Evolutionary conservation across 1,140 invertebrate genomes (phyloP).

Genomic region (Tetramorium alpestre): DNA sequence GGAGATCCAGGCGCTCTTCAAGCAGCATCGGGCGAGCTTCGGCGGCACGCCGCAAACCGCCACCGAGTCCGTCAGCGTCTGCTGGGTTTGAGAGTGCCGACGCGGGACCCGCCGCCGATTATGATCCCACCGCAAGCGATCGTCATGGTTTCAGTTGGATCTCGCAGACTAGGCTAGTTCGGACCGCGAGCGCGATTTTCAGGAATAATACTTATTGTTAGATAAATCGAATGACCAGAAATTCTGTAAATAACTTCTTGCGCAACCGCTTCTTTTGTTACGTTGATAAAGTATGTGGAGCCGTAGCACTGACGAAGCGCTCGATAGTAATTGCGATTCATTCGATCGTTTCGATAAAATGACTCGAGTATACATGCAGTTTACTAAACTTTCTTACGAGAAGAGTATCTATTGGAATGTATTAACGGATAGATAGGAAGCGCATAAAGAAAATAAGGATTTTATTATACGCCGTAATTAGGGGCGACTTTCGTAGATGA

Average conservation of each 20-base stretch:
- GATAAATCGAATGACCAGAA: constrained; percentile 6
- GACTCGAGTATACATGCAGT: not conserved
- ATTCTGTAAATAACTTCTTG: constrained; percentile 46
- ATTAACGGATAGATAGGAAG: not conserved
- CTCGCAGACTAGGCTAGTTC: not conserved
- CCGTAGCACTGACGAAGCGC: not conserved
- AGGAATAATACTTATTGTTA: constrained; percentile 1
- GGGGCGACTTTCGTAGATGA: constrained; percentile 10
- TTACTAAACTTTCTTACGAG: constrained; percentile 7
- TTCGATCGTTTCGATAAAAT: not conserved
- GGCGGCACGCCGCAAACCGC: constrained; percentile 72
- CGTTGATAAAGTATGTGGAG: not conserved
- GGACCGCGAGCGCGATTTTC: constrained; percentile 14
- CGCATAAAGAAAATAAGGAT: not conserved
- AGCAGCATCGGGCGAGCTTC: constrained; percentile 79
- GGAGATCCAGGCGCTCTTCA: constrained; percentile 80
- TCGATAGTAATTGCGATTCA: not conserved
- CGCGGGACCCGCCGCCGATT: not conserved
- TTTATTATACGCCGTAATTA: constrained; percentile 13
- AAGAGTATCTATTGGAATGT: not conserved
- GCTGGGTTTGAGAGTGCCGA: constrained; percentile 80
- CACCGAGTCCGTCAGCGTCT: constrained; percentile 81
- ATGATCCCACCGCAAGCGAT: constrained; percentile 37
- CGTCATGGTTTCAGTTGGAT: constrained; percentile 3
- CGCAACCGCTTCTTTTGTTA: not conserved